These are phyloP conservation scores for Athene cunicularia DNA, from an alignment of 2,113 vertebrate species.

Conservation along the genomic window DNA sequence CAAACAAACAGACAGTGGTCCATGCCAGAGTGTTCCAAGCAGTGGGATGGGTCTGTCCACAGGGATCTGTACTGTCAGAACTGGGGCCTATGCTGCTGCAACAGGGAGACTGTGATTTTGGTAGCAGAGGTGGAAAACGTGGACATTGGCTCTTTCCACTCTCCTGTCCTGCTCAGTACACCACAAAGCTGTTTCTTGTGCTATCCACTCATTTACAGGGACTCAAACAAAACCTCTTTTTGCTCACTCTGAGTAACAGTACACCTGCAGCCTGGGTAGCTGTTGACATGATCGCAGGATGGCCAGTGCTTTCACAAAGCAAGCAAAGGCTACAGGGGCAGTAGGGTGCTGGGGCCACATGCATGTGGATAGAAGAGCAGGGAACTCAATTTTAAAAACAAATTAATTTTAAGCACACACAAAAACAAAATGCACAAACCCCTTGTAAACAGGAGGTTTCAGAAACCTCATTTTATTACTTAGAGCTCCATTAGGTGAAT, in stretches of 20 bases:
- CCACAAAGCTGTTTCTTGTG: not conserved
- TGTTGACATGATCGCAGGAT: fast-evolving
- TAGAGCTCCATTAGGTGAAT: not conserved
- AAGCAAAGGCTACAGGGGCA: not conserved
- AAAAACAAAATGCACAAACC: not conserved
- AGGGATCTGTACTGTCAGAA: not conserved
- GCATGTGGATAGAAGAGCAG: fast-evolving
- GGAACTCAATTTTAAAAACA: not conserved
- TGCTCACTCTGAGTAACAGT: not conserved
- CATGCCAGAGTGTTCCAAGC: not conserved
- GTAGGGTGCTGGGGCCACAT: not conserved
- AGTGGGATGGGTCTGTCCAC: not conserved
- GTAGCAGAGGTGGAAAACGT: not conserved
- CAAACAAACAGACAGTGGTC: not conserved
- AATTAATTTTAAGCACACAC: fast-evolving
- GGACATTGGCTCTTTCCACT: fast-evolving
- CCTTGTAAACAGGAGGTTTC: not conserved
- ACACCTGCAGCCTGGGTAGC: not conserved
- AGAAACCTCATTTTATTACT: not conserved
- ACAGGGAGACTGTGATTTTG: not conserved
- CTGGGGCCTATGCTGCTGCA: not conserved
- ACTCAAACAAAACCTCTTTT: not conserved
- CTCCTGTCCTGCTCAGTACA: not conserved
- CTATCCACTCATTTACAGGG: not conserved
- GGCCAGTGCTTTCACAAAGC: not conserved